phyloP scores from a whole-genome alignment of 2,797 vertebrate species.

The Meda fulgida region DNA sequence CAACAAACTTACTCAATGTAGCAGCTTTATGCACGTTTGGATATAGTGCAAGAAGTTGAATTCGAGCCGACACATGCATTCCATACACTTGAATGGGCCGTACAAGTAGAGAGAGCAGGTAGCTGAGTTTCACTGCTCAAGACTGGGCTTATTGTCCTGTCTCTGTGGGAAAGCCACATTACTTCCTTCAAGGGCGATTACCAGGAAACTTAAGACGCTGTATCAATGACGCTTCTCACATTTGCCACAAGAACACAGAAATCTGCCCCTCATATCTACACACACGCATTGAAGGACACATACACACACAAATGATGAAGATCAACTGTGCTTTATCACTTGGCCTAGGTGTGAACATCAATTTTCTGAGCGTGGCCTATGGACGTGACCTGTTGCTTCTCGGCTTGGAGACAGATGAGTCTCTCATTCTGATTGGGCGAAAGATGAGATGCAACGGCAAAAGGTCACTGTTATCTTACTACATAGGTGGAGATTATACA shows the following conservation, averaged over 20 bases:
- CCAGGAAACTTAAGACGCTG: constrained; percentile 77
- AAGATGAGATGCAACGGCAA: constrained; percentile 37
- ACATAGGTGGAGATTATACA: constrained; percentile 18
- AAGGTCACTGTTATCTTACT: constrained; percentile 46
- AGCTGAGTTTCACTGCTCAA: constrained; percentile 78
- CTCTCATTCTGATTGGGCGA: constrained; percentile 31
- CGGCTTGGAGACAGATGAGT: constrained; percentile 51
- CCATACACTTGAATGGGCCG: constrained; percentile 47
- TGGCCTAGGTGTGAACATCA: constrained; percentile 51
- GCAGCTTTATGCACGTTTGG: constrained; percentile 50
- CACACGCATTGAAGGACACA: constrained; percentile 25
- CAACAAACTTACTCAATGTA: constrained; percentile 36
- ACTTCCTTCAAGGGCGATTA: constrained; percentile 84
- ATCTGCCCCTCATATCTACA: constrained; percentile 56
- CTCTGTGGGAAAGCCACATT: constrained; percentile 86
- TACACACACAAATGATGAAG: constrained; percentile 19
- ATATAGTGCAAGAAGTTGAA: constrained; percentile 48
- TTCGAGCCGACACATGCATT: constrained; percentile 58
- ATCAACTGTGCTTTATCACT: constrained; percentile 45
- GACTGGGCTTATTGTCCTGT: constrained; percentile 81
- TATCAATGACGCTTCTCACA: constrained; percentile 75
- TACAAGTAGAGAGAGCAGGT: constrained; percentile 56
- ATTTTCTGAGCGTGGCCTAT: constrained; percentile 23
- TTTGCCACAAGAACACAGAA: constrained; percentile 68
- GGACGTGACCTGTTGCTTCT: constrained; percentile 31